Percentiles rank a stretch among this genome's conserved stretches.
phyloP scores from a whole-genome alignment of 2,888 invertebrate species.

The Mimumesa dahlbomi region DNA sequence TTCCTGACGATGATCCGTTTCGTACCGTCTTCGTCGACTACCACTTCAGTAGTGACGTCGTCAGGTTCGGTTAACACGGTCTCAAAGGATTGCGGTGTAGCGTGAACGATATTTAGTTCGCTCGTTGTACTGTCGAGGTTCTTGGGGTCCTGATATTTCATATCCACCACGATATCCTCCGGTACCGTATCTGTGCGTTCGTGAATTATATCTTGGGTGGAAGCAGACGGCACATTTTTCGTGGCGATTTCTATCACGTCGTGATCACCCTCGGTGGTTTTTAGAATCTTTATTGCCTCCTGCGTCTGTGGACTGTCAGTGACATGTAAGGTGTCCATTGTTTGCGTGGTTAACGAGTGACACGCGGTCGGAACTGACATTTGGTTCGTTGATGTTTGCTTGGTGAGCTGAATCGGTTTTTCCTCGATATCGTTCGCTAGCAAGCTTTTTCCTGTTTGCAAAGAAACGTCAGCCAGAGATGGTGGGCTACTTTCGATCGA shows the following conservation, averaged over 20 bases:
- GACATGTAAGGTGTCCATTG: constrained; percentile 34
- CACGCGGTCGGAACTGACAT: constrained; percentile 63
- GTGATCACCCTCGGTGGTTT: constrained; percentile 75
- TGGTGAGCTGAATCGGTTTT: constrained; percentile 70
- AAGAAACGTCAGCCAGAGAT: constrained; percentile 76
- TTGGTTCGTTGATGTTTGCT: constrained; percentile 72
- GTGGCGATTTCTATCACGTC: constrained; percentile 79
- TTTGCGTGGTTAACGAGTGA: constrained; percentile 67
- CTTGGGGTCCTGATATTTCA: constrained; percentile 84
- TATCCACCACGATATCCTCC: constrained; percentile 86
- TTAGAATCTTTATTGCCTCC: constrained; percentile 75
- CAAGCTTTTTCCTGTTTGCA: constrained; percentile 77
- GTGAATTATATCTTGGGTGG: constrained; percentile 43
- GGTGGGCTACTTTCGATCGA: constrained; percentile 67
- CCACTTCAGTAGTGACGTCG: constrained; percentile 90
- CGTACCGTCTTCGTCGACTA: constrained; percentile 89
- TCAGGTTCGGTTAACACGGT: constrained; percentile 91
- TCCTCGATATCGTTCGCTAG: constrained; percentile 60
- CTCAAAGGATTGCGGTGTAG: constrained; percentile 89
- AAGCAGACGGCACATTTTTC: constrained; percentile 68
- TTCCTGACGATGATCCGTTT: constrained; percentile 90
- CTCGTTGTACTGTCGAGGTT: constrained; percentile 83
- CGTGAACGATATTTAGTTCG: constrained; percentile 87
- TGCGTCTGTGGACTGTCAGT: constrained; percentile 65
- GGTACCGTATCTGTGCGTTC: constrained; percentile 66